phyloP scores from a whole-genome alignment of 2,888 invertebrate species.

The Acrocyrtus sp. region DNA sequence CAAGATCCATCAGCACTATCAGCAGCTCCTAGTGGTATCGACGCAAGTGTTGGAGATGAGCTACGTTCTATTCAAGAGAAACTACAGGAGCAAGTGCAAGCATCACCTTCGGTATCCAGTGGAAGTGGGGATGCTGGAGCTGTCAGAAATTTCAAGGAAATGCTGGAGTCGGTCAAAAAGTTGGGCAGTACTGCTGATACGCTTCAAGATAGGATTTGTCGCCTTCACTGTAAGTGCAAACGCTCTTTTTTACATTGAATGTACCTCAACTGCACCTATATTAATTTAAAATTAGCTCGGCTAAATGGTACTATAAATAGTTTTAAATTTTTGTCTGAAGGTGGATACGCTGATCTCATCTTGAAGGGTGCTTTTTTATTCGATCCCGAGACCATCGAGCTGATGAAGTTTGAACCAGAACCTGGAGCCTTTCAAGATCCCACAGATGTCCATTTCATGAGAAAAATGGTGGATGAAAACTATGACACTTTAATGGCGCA shows the following conservation, averaged over 20 bases:
- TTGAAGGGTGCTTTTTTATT: conserved; percentile 7
- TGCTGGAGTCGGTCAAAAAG: conserved; percentile 28
- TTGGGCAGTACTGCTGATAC: conserved; percentile 8
- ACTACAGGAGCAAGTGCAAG: too few species aligned
- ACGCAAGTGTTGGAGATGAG: not conserved
- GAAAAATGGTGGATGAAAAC: not conserved
- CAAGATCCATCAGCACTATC: not conserved
- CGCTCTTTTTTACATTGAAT: too few species aligned
- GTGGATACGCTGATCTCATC: conserved; percentile 1
- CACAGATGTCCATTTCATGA: not conserved
- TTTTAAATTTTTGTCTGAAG: conserved; percentile 2
- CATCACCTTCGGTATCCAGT: not conserved
- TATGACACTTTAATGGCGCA: not conserved
- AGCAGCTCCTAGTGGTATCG: not conserved
- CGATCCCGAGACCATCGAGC: conserved; percentile 5
- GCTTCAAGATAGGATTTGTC: conserved; percentile 17
- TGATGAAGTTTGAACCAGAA: not conserved
- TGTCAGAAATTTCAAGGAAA: conserved; percentile 35
- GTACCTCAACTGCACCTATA: not conserved
- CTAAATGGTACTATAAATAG: not conserved
- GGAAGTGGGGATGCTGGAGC: not conserved
- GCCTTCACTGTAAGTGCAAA: conserved; percentile 25
- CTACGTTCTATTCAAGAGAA: too few species aligned
- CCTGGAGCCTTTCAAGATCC: not conserved
- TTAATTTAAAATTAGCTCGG: not conserved